Evolutionary conservation across 2,113 vertebrate genomes (phyloP).

Genomic region (Odontesthes bonariensis): DNA sequence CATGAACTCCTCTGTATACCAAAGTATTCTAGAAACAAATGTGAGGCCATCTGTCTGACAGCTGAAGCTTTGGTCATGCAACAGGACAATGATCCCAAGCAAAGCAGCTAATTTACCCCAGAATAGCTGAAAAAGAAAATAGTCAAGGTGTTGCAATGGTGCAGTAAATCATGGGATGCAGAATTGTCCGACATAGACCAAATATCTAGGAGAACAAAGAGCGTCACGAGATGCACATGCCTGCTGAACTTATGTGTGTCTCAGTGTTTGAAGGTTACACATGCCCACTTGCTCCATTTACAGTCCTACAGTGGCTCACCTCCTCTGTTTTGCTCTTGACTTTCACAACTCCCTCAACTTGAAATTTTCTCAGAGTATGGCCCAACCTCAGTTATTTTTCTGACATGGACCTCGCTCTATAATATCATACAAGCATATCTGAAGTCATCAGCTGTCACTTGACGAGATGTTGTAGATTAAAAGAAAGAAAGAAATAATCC

Average conservation of each 20-base stretch:
- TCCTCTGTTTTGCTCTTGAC: conserved; percentile 38
- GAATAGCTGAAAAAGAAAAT: too few relatives aligned
- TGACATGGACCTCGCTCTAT: conserved; percentile 1
- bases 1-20: too few relatives aligned
- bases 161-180: too few relatives aligned
- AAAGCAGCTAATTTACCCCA: too few relatives aligned
- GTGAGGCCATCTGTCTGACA: too few relatives aligned
- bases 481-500: neutral
- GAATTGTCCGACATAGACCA: too few relatives aligned
- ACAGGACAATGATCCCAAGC: too few relatives aligned
- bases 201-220: neutral
- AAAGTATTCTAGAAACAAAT: too few relatives aligned
- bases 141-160: too few relatives aligned
- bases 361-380: conserved; percentile 1
- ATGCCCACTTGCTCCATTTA: conserved; percentile 46
- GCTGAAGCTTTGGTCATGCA: too few relatives aligned
- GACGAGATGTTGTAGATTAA: neutral
- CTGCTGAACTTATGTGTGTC: conserved; percentile 3
- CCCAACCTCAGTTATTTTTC: conserved; percentile 11
- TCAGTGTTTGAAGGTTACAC: conserved; percentile 34
- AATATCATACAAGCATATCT: conserved; percentile 20
- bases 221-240: neutral
- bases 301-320: conserved; percentile 22
- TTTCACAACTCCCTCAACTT: conserved; percentile 33
- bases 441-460: conserved; percentile 11